Evolutionary conservation across 2,888 invertebrate genomes (phyloP), one percentile per base, ranked within the genome.

Genomic region (Endomychus coccineus): DNA sequence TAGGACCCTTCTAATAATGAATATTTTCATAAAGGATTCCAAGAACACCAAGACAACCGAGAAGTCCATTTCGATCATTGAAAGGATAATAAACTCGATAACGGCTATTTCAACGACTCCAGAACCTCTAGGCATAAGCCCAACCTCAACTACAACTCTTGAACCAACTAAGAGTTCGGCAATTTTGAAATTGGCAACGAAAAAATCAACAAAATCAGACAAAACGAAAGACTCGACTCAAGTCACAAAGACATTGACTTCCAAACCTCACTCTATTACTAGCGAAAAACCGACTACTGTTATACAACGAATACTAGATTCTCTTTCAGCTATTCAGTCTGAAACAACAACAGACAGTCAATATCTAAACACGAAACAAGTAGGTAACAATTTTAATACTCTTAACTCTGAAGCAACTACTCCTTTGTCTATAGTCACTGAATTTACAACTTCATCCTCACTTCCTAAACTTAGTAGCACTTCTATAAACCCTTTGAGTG

Each of bases 221-320:
- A 30, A 33, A 35, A 43, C 25, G 29, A 33, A 41, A 37, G 29
- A 44, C 36, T 42, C 47, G 43, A 48, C 41, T 4, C 28, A 27
- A 19, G 15, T 22, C 16, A 10, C 5, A 6, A 34, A 34, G 28
- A 33, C 25, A n/a, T 28, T 25, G 33, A 34, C 43, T 4, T 40
- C 43, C 21, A 36, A 43, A 36, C 36, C 38, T 28, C 32, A 41
- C 32, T 32, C 52, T 25, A 44, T 46, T 36, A 64, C 64, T 32
- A 64, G 62, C 33, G 64, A 64, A 54, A 62, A 60, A 55, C 64
- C 65, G 16, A 65, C 66, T 9, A 65, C 67, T 14, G 58, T 67
- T 38, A 66, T 67, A 40, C 64, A 67, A 52, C 56, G 57, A 54
- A 67, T 67, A 40, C 51, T 66, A 40, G 63, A 54, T 48, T 66